Evolutionary conservation across 2,888 invertebrate genomes (phyloP).

Genomic region (Chrysomela aeneicollis): DNA sequence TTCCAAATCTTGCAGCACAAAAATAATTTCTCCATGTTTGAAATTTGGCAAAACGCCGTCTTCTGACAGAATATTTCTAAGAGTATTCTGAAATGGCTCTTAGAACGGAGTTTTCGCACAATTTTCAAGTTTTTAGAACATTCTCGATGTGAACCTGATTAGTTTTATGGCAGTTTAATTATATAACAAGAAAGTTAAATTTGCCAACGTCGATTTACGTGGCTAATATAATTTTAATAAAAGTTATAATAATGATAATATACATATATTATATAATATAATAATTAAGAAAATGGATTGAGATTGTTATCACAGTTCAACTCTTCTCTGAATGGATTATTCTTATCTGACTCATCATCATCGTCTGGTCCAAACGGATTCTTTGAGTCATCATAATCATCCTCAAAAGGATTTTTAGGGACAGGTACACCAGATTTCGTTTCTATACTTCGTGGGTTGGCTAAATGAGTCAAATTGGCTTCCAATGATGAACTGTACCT

Average conservation of each 20-base stretch:
- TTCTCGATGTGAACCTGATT: too few species aligned
- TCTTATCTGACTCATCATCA: constrained; percentile 62
- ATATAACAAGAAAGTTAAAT: too few species aligned
- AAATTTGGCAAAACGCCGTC: constrained; percentile 7
- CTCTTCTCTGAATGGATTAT: constrained; percentile 69
- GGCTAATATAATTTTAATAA: too few species aligned
- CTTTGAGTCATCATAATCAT: constrained; percentile 68
- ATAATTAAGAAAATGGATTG: constrained; percentile 68
- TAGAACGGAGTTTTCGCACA: too few species aligned
- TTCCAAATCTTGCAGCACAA: constrained; percentile 8
- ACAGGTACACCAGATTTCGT: constrained; percentile 41
- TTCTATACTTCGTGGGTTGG: constrained; percentile 43
- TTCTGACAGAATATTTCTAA: too few species aligned
- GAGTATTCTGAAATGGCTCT: too few species aligned
- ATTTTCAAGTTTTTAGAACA: too few species aligned
- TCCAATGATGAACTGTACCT: constrained; percentile 71
- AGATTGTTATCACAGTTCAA: constrained; percentile 78
- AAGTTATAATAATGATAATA: too few species aligned
- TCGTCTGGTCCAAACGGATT: constrained; percentile 69
- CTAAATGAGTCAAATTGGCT: constrained; percentile 63
- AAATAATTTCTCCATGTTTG: constrained; percentile 19
- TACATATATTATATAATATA: background rate
- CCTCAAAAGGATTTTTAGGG: constrained; percentile 61
- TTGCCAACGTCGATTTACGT: too few species aligned
- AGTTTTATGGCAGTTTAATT: too few species aligned